Evolutionary conservation across 2,888 invertebrate species (phyloP).

Genomic region (Synergus umbraculus): DNA sequence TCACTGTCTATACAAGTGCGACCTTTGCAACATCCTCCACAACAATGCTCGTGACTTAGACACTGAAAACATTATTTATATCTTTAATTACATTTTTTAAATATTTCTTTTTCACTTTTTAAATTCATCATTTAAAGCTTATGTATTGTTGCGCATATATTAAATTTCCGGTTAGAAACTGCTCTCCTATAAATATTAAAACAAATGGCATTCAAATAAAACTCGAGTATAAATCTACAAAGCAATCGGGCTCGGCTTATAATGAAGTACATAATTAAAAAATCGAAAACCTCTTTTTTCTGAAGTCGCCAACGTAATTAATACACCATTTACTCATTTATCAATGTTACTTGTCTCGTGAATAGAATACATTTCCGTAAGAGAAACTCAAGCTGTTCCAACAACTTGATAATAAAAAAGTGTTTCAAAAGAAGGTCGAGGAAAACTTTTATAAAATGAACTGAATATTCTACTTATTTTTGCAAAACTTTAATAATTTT

Average conservation of each 20-base stretch:
- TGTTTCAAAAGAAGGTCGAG: background rate
- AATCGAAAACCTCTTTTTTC: background rate
- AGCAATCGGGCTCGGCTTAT: background rate
- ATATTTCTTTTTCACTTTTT: background rate
- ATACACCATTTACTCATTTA: background rate
- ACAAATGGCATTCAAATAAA: background rate
- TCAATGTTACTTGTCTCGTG: background rate
- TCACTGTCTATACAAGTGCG: conserved; percentile 80
- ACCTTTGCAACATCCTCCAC: conserved; percentile 81
- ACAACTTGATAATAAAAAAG: background rate
- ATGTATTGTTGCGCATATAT: background rate
- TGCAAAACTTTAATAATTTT: background rate
- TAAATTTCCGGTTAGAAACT: background rate
- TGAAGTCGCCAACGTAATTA: background rate
- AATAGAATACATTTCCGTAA: background rate
- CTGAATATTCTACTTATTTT: too few species aligned
- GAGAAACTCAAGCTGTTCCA: background rate
- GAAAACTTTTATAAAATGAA: background rate
- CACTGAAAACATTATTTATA: conserved; percentile 73
- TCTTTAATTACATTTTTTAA: background rate
- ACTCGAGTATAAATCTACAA: background rate
- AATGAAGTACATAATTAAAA: background rate
- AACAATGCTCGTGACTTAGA: conserved; percentile 79
- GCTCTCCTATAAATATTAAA: too few species aligned
- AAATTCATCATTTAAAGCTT: background rate